phyloP scores from a whole-genome alignment of 2,113 vertebrate genomes.

The Circaetus cinerascens region DNA sequence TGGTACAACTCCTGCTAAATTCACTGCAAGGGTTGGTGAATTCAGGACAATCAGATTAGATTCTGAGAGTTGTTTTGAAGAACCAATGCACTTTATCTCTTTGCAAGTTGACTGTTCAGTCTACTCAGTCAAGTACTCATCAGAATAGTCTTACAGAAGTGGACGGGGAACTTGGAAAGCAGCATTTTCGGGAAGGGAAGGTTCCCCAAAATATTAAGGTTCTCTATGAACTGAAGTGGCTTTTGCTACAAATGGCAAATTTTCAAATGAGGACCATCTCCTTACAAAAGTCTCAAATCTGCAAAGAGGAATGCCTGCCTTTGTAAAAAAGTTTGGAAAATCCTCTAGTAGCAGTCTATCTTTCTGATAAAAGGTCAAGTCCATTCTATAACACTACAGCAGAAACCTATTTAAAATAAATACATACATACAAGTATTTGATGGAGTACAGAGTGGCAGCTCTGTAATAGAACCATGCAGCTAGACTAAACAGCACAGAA shows the following conservation, averaged over 20 bases:
- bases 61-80: neutral
- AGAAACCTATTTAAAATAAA: neutral
- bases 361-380: neutral
- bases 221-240: neutral
- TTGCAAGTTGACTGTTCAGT: neutral
- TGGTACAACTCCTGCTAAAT: neutral
- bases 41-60: neutral
- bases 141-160: neutral
- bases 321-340: neutral
- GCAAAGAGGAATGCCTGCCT: neutral
- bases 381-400: neutral
- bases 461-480: neutral
- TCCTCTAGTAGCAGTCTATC: neutral
- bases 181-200: neutral
- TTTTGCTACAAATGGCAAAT: neutral
- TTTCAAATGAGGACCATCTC: neutral
- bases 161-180: neutral
- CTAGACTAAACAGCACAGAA: neutral
- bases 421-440: neutral
- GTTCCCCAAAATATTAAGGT: neutral
- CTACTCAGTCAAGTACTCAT: neutral
- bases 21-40: neutral
- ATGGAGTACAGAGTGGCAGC: neutral
- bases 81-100: neutral
- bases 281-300: neutral